Conservation (phyloP, 2,113 vertebrate genomes). For the Ammodytes dubius region DNA sequence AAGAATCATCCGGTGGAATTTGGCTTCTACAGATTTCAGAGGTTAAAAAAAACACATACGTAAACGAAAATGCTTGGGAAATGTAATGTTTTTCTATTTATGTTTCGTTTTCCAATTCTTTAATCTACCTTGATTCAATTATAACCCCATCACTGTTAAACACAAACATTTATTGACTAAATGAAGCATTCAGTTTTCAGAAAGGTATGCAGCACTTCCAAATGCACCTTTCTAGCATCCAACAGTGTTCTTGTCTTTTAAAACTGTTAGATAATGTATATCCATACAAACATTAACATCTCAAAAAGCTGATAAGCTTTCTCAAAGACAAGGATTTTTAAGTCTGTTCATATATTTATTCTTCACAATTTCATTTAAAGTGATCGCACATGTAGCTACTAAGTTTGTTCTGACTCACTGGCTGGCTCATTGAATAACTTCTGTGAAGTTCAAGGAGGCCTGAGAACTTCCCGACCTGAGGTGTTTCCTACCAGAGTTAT, state of each 20-base stretch:
- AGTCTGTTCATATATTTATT: not conserved
- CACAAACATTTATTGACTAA: not conserved
- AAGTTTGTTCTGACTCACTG: not conserved
- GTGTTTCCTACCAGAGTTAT: constrained; percentile 48
- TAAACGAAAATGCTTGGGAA: not conserved
- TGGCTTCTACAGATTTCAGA: not conserved
- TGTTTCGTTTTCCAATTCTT: no score
- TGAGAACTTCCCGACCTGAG: constrained; percentile 42
- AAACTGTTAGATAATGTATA: not conserved
- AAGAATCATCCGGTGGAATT: constrained; percentile 1
- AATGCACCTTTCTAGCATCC: not conserved
- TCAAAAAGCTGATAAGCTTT: not conserved
- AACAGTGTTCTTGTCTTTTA: not conserved
- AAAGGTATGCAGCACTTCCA: not conserved
- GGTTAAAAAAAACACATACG: not conserved
- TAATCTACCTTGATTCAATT: no score
- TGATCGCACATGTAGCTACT: no score
- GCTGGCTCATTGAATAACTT: constrained; percentile 2
- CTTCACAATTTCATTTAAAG: no score
- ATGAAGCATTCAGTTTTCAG: not conserved
- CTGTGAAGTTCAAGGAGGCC: constrained; percentile 74
- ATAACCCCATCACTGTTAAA: not conserved
- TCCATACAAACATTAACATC: not conserved
- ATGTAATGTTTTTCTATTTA: not conserved
- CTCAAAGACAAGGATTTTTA: not conserved